Percentiles rank a stretch among this genome's conserved stretches.
Evolutionary conservation across 2,797 vertebrate genomes (phyloP).

Genomic region (Peromyscus attwateri): DNA sequence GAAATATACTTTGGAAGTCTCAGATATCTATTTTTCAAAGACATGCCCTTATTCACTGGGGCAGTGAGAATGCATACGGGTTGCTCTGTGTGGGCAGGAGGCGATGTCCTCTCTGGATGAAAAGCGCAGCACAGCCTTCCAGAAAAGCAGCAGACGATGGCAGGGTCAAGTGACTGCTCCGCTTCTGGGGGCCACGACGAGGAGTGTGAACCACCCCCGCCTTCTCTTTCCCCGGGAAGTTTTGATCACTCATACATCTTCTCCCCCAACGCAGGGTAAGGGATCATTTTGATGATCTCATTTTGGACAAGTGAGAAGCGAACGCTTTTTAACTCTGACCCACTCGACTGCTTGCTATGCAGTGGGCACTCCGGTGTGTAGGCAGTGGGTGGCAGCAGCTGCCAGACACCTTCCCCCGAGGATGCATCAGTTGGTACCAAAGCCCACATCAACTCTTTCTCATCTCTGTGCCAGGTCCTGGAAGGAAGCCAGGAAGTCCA

Average conservation of each 20-base stretch:
- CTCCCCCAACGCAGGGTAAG: not conserved
- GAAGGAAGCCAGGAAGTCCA: constrained; percentile 69
- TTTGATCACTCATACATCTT: constrained; percentile 14
- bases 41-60: not conserved
- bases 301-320: constrained; percentile 67
- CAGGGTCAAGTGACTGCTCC: not conserved
- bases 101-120: not conserved
- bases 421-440: constrained; percentile 75
- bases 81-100: not conserved
- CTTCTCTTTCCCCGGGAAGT: constrained; percentile 20
- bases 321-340: constrained; percentile 65
- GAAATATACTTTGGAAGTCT: constrained; percentile 39
- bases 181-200: not conserved
- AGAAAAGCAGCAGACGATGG: not conserved
- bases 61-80: not conserved
- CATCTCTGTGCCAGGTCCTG: constrained; percentile 74
- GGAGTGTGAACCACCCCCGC: not conserved
- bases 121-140: not conserved
- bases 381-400: constrained; percentile 77
- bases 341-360: constrained; percentile 68
- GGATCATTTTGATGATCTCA: constrained; percentile 53
- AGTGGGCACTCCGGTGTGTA: constrained; percentile 50
- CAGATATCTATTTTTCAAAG: constrained; percentile 61
- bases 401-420: constrained; percentile 72
- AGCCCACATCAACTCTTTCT: constrained; percentile 76